Percentiles rank a stretch among this genome's conserved stretches.
phyloP scores from a whole-genome alignment of 2,113 vertebrate species.

The Passer montanus region DNA sequence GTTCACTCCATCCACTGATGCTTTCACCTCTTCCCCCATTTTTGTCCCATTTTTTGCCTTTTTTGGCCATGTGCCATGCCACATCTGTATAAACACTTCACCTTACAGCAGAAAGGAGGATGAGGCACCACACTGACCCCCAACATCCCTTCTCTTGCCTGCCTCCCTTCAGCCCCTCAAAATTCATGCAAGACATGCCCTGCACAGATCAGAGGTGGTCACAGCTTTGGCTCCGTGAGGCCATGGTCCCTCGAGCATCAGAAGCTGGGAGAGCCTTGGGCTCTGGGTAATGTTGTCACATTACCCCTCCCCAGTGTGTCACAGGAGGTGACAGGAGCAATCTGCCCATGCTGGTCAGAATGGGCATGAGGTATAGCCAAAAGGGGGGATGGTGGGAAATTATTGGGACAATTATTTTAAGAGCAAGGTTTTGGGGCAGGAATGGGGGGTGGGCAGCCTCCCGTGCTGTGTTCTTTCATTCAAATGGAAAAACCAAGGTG shows the following conservation, averaged over 20 bases:
- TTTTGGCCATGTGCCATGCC: not conserved
- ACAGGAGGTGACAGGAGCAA: not conserved
- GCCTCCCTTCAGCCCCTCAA: not conserved
- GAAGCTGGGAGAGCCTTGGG: not conserved
- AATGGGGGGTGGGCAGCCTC: not conserved
- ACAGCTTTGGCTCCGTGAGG: not conserved
- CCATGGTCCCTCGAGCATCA: not conserved
- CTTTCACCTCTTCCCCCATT: not conserved
- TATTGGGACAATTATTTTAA: not conserved
- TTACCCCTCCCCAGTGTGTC: not conserved
- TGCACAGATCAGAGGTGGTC: not conserved
- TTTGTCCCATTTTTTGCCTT: not conserved
- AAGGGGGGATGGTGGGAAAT: not conserved
- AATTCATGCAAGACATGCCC: not conserved
- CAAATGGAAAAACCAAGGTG: not conserved
- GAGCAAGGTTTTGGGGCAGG: not conserved
- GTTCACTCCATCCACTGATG: not conserved
- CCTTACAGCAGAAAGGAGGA: not conserved
- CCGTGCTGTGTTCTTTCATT: not conserved
- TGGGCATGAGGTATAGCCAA: not conserved
- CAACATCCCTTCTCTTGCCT: not conserved
- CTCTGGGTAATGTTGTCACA: not conserved
- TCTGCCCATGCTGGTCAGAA: not conserved
- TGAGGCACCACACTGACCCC: not conserved
- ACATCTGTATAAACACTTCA: not conserved